These are phyloP conservation scores for Hybos culiciformis DNA, from an alignment of 2,888 invertebrate genomes.

Conservation along the genomic window DNA sequence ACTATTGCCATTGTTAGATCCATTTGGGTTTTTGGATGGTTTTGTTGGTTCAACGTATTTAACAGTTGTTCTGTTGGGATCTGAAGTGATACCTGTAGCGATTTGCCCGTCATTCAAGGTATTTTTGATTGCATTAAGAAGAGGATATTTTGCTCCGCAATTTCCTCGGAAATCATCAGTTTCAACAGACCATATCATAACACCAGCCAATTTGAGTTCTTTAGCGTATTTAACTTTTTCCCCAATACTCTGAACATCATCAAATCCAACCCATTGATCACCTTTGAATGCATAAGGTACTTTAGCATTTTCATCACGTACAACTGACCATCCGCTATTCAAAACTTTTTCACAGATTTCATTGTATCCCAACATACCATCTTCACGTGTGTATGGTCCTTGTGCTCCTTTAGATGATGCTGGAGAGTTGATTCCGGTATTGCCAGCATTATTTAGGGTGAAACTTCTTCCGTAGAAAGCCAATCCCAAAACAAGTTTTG, in stretches of 20 bases:
- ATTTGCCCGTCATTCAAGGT: too few relatives aligned
- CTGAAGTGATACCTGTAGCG: too few relatives aligned
- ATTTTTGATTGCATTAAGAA: background rate
- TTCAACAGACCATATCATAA: slow-evolving; percentile 74
- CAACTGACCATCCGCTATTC: background rate
- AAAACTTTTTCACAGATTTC: slow-evolving; percentile 23
- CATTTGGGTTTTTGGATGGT: too few relatives aligned
- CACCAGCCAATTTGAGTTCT: slow-evolving; percentile 58
- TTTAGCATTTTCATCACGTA: background rate
- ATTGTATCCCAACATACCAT: slow-evolving; percentile 41
- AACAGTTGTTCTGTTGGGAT: too few relatives aligned
- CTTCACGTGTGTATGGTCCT: slow-evolving; percentile 38
- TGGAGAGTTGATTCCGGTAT: slow-evolving; percentile 36
- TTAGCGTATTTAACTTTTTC: slow-evolving; percentile 66
- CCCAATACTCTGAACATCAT: slow-evolving; percentile 62
- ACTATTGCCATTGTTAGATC: too few relatives aligned
- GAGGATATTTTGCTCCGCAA: background rate
- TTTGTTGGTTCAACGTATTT: too few relatives aligned
- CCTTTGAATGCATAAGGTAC: slow-evolving; percentile 61
- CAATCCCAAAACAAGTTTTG: slow-evolving; percentile 33
- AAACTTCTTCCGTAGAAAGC: slow-evolving; percentile 34
- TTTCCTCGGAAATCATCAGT: slow-evolving; percentile 49
- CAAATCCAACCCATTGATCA: slow-evolving; percentile 85
- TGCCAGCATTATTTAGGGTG: slow-evolving; percentile 28
- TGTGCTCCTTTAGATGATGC: slow-evolving; percentile 32